Evolutionary conservation across 2,888 invertebrate species (phyloP), one percentile per base, ranked within the genome.

Genomic region (Leptogaster cylindrica): DNA sequence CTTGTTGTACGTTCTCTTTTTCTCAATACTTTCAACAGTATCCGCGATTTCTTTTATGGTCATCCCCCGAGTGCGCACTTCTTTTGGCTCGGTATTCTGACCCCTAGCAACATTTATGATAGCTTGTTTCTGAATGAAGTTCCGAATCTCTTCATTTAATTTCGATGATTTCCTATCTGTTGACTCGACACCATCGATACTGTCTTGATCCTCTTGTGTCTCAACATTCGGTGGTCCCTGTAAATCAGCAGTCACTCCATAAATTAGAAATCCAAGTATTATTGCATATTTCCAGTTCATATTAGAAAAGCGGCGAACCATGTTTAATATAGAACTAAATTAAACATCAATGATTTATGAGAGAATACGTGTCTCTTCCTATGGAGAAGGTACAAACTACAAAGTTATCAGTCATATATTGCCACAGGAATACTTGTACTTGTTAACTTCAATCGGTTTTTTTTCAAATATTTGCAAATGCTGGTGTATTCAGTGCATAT

Each of bases 1-100:
- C 16, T 81, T 79, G n/a, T 14, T 44, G 8, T 12, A 7, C 18
- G 41, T 61, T 18, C 44, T 31, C 28, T 75, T 84, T 73, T 71
- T 83, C 78, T 79, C 7, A 76, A 78, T 72, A 79, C 78, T 67
- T 76, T 79, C 51, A 77, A 71, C 73, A 28, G 14, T 23, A 20
- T 68, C 31, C 2, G 12, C 51, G 28, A 67, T 31, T 14, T 68
- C 31, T n/a, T 66, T 61, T n/a, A 73, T 74, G 71, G 68, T 74
- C 75, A 67, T 68, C 69, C 1, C 78, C 76, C 64, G 78, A 75
- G 63, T 79, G 79, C 64, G 78, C 76, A 67, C 33, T n/a, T 48
- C 44, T 20, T 50, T 74, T 73, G 23, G 75, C 71, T 23, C 74
- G 58, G 28, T 33, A 3, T 8, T n/a, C 18, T 44, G 10, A 6